Base-by-base conservation (phyloP, 2,113 vertebrate genomes). In the Hippocampus abdominalis region DNA sequence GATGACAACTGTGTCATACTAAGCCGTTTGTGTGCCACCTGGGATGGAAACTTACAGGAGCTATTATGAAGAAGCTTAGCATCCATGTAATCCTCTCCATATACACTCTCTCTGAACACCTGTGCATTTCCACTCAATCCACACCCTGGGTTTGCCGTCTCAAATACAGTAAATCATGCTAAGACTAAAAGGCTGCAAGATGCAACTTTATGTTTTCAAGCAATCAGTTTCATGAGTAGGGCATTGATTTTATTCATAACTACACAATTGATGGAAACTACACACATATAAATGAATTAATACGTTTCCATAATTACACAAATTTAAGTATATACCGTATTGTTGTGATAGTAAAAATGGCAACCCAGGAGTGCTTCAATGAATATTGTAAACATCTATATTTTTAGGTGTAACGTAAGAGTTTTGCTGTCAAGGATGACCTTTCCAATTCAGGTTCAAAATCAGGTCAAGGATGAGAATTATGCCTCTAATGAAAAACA, bases 31-130 rank as follows among this genome's bases (percentile, higher is more conserved):
- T 69, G 69, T 75, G 81, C 75, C 85, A 84, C 83, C 84, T 82
- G 82, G 71, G 79, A 82, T 75, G 81, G 84, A 90, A 88, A 90
- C 70, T 82, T 85, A 83, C 76, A 75, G 77, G 76, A 62, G 78
- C 73, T 84, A 77, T 87, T 81, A 81, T 76, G 79, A 71, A 71
- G 70, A 70, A 71, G 84, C 77, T 89, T 86, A 89, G 80, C 80
- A 76, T 69, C 51, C 27, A 42, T 75, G 78, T 87, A 87, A 89
- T 89, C 86, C 79, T 27, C 21, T 46, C 74, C 77, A 70, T 81
- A 71, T 57, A 81, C 67, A 68, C 78, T 76, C n/a, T 20, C 54
- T 71, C 66, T 36, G 56, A 75, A 86, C 83, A 84, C 82, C 83
- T 88, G 80, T 70, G 80, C 57, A 12, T 73, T 85, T 72, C 66